These are phyloP conservation scores for Hypotaenidia okinawae DNA, from an alignment of 2,797 vertebrate species.

Conservation along the genomic window DNA sequence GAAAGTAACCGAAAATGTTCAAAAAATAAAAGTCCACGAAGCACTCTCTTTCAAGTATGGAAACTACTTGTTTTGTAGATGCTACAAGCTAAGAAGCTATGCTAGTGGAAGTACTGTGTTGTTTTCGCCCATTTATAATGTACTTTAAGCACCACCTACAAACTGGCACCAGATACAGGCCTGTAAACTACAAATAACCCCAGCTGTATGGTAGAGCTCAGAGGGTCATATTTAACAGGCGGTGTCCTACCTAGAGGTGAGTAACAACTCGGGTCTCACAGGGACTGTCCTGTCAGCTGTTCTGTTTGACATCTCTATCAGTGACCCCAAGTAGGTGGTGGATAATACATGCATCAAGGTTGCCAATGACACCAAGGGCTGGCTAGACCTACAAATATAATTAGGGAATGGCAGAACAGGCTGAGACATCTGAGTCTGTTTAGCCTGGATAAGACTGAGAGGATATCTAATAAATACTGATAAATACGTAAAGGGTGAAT, in stretches of 20 bases:
- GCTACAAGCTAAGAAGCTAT: neutral
- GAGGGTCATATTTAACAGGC: neutral
- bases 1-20: neutral
- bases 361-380: neutral
- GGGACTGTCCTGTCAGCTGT: neutral
- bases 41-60: neutral
- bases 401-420: no score
- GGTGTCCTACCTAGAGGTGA: accelerated
- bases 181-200: neutral
- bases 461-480: no score
- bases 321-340: neutral
- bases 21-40: neutral
- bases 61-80: neutral
- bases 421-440: no score
- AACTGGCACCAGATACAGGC: neutral
- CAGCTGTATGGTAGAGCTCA: accelerated
- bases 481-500: no score
- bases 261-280: neutral
- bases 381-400: no score
- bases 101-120: neutral
- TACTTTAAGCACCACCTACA: neutral
- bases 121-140: neutral
- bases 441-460: no score
- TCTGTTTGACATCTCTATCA: neutral
- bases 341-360: accelerated